A percentile compares a stretch with the other conserved stretches of the same genome.
These are phyloP conservation scores for Atherix ibis DNA, from an alignment of 2,888 invertebrate genomes.

Conservation along the genomic window DNA sequence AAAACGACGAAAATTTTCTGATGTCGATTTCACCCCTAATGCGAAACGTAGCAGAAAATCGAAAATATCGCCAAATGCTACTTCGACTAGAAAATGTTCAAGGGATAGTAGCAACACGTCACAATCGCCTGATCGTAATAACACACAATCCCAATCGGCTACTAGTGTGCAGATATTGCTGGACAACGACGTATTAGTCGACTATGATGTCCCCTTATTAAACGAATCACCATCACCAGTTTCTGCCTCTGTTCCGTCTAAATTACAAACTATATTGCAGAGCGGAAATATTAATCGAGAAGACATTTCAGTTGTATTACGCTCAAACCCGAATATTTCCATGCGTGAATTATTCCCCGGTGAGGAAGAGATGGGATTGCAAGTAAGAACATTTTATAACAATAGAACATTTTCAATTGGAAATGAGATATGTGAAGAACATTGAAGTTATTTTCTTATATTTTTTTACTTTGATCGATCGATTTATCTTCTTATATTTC, in stretches of 20 bases:
- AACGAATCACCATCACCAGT: slow-evolving; percentile 10
- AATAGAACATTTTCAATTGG: neutral
- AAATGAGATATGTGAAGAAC: too few relatives aligned
- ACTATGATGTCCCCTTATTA: slow-evolving; percentile 24
- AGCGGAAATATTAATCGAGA: slow-evolving; percentile 11
- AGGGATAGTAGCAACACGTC: neutral
- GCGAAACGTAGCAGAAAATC: slow-evolving; percentile 30
- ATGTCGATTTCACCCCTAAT: too few relatives aligned
- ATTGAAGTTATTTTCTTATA: too few relatives aligned
- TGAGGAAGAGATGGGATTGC: slow-evolving; percentile 65
- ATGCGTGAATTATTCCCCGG: slow-evolving; percentile 68
- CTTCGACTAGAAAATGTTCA: neutral
- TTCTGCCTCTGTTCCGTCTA: slow-evolving; percentile 18
- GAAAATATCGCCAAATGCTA: slow-evolving; percentile 16
- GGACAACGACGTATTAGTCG: slow-evolving; percentile 24
- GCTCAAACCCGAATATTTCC: slow-evolving; percentile 60
- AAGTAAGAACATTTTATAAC: slow-evolving; percentile 22
- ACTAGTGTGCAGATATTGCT: slow-evolving; percentile 16
- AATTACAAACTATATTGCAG: slow-evolving; percentile 29
- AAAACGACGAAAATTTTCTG: too few relatives aligned
- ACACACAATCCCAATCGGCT: neutral
- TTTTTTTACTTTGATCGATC: too few relatives aligned
- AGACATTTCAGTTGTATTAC: slow-evolving; percentile 29
- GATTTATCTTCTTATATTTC: slow-evolving; percentile 8
- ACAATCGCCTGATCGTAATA: neutral